A percentile compares a stretch with the other conserved stretches of the same genome.
Evolutionary conservation across 2,888 invertebrate genomes (phyloP).

Genomic region (Nephrotoma guestfalica): DNA sequence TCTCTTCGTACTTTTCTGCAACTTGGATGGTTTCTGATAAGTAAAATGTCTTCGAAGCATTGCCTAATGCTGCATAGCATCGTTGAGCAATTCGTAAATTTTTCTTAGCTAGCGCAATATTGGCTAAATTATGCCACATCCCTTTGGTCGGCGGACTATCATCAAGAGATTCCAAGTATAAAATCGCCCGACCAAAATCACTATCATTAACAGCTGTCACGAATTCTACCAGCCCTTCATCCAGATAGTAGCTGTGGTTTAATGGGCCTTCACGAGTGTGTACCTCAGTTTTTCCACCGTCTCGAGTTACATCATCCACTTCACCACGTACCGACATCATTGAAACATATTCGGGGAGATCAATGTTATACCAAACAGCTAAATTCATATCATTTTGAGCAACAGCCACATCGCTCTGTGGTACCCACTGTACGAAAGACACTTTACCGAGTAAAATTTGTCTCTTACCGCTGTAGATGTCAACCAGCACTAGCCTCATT

Average conservation of each 20-base stretch:
- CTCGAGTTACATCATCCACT: slow-evolving; percentile 56
- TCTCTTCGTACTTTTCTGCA: slow-evolving; percentile 41
- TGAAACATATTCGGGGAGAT: slow-evolving; percentile 69
- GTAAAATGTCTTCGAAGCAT: slow-evolving; percentile 71
- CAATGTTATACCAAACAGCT: slow-evolving; percentile 92
- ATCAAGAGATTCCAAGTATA: slow-evolving; percentile 60
- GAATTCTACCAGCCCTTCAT: slow-evolving; percentile 81
- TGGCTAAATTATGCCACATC: slow-evolving; percentile 91
- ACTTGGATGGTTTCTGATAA: slow-evolving; percentile 50
- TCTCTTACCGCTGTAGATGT: slow-evolving; percentile 43
- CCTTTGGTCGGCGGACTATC: slow-evolving; percentile 65
- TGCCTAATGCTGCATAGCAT: slow-evolving; percentile 58
- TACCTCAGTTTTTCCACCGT: slow-evolving; percentile 63
- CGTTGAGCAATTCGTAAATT: slow-evolving; percentile 38
- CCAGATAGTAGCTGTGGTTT: slow-evolving; percentile 57
- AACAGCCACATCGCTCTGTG: slow-evolving; percentile 86
- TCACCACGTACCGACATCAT: slow-evolving; percentile 67
- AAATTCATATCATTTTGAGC: slow-evolving; percentile 84
- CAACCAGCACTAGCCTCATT: slow-evolving; percentile 44
- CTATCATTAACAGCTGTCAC: slow-evolving; percentile 86
- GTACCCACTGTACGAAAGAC: slow-evolving; percentile 35
- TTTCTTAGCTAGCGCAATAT: slow-evolving; percentile 61
- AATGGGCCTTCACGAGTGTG: slow-evolving; percentile 50
- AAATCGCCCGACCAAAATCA: slow-evolving; percentile 69
- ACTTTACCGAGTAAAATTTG: slow-evolving; percentile 57